A percentile compares a stretch with the other conserved stretches of the same genome.
phyloP scores from a whole-genome alignment of 2,888 invertebrate genomes.

The Panopea generosa region DNA sequence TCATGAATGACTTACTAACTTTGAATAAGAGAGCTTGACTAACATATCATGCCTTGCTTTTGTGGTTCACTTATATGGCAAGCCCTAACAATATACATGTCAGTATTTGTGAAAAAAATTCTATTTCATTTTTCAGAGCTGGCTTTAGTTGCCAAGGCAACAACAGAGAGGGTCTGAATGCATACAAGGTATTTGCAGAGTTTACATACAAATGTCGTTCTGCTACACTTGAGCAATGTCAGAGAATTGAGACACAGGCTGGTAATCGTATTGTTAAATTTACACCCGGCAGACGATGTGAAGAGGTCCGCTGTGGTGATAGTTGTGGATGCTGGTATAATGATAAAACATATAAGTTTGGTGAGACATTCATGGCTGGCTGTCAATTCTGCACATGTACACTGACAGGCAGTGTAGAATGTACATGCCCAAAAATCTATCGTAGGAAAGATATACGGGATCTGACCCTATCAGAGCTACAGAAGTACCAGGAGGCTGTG shows the following conservation, averaged over 20 bases:
- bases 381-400: slow-evolving; percentile 78
- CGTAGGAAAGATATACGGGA: slow-evolving; percentile 82
- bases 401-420: slow-evolving; percentile 69
- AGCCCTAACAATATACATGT: no score
- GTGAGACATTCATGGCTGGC: slow-evolving; percentile 71
- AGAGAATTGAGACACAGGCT: slow-evolving; percentile 67
- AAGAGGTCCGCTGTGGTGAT: slow-evolving; percentile 75
- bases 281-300: slow-evolving; percentile 77
- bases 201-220: slow-evolving; percentile 77
- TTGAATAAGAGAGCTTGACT: no score
- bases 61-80: no score
- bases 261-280: slow-evolving; percentile 76
- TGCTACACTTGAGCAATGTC: slow-evolving; percentile 76
- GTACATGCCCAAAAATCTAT: slow-evolving; percentile 68
- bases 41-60: no score
- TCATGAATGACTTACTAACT: no score
- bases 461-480: slow-evolving; percentile 75
- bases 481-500: slow-evolving; percentile 79
- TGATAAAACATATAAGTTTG: slow-evolving; percentile 71
- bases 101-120: background rate
- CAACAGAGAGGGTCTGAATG: slow-evolving; percentile 77
- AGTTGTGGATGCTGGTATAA: slow-evolving; percentile 81
- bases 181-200: slow-evolving; percentile 74
- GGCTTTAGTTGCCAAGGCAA: slow-evolving; percentile 81
- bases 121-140: slow-evolving; percentile 68